phyloP scores from a whole-genome alignment of 2,113 vertebrate genomes.

The Pterocles gutturalis region DNA sequence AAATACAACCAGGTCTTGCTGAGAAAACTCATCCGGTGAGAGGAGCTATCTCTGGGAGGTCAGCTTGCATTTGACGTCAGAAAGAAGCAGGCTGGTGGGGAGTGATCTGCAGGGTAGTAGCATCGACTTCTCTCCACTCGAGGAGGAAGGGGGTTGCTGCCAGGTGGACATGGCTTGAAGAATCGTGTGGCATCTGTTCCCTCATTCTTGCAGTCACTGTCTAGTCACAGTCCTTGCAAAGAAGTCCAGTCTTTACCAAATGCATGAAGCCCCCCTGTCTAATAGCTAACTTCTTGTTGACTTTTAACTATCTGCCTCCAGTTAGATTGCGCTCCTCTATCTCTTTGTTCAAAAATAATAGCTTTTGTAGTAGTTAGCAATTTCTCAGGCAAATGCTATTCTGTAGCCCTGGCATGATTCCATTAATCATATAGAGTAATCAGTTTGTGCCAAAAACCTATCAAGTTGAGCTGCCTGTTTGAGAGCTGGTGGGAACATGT shows the following conservation, averaged over 20 bases:
- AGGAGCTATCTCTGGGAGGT: neutral
- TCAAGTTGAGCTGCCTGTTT: slow-evolving; percentile 67
- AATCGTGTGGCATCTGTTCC: slow-evolving; percentile 37
- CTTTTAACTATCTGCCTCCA: slow-evolving; percentile 5
- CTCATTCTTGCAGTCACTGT: neutral
- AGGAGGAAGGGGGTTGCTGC: neutral
- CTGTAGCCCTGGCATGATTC: slow-evolving; percentile 20
- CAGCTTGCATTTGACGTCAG: slow-evolving; percentile 33
- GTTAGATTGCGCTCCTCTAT: neutral
- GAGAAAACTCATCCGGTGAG: neutral
- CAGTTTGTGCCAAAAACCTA: slow-evolving; percentile 65
- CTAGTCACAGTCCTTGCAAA: neutral
- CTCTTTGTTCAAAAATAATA: slow-evolving; percentile 59
- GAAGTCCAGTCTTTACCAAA: neutral
- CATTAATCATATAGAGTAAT: slow-evolving; percentile 68
- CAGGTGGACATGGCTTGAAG: slow-evolving; percentile 35
- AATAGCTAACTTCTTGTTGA: slow-evolving; percentile 10
- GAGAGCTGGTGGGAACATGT: slow-evolving; percentile 65
- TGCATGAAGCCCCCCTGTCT: neutral
- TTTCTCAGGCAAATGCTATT: slow-evolving; percentile 50
- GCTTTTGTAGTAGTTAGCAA: slow-evolving; percentile 52
- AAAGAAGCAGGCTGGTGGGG: neutral
- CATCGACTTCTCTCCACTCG: neutral
- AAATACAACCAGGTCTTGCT: neutral
- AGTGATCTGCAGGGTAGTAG: neutral